phyloP scores from a whole-genome alignment of 2,113 vertebrate species.

The Silurus meridionalis region DNA sequence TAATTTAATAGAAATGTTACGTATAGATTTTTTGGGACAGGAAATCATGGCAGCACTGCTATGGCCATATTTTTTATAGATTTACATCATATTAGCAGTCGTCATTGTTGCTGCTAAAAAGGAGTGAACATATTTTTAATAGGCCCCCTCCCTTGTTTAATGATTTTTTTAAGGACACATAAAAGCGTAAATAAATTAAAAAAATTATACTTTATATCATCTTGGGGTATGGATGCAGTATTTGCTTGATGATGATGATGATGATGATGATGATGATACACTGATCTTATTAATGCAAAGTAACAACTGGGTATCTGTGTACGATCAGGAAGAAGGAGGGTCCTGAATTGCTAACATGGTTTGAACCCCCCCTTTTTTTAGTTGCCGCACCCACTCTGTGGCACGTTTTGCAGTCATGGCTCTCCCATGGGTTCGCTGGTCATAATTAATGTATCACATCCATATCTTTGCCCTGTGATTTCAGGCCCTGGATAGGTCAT shows the following conservation, averaged over 20 bases:
- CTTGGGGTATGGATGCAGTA: slow-evolving; percentile 13
- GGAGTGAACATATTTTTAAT: not conserved
- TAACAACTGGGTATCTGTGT: slow-evolving; percentile 7
- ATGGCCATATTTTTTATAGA: not conserved
- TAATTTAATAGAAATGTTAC: not conserved
- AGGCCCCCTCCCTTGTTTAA: not conserved
- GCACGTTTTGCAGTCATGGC: slow-evolving; percentile 15
- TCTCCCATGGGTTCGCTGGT: slow-evolving; percentile 7
- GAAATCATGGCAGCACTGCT: not conserved
- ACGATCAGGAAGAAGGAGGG: not conserved
- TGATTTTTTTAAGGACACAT: slow-evolving; percentile 22
- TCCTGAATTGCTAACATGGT: slow-evolving; percentile 18
- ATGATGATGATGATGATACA: slow-evolving; percentile 40
- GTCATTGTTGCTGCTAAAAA: not conserved
- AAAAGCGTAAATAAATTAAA: slow-evolving; percentile 26
- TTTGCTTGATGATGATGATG: slow-evolving; percentile 23
- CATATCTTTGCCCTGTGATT: slow-evolving; percentile 40
- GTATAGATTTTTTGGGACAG: not conserved
- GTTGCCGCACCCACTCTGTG: slow-evolving; percentile 13
- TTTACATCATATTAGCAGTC: not conserved
- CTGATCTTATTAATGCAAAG: slow-evolving; percentile 43
- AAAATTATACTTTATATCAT: not conserved
- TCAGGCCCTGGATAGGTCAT: slow-evolving; percentile 29
- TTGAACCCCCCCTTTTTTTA: not conserved
- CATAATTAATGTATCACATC: slow-evolving; percentile 15